phyloP scores from a whole-genome alignment of 2,888 invertebrate genomes.

The Sinopyrophorus schimmeli region DNA sequence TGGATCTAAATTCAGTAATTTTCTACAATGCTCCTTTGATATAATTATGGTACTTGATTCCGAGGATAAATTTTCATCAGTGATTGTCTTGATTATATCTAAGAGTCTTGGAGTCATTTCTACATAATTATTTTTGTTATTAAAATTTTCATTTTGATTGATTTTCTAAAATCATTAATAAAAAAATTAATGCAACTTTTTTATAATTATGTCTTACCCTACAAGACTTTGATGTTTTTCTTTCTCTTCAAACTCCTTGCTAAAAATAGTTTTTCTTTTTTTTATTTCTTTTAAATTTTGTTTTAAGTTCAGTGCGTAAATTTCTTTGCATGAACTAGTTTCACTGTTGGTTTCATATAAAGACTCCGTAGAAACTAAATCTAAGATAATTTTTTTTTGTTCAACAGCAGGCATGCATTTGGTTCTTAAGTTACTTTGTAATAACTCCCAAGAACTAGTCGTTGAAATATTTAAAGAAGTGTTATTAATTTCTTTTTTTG shows the following conservation, averaged over 20 bases:
- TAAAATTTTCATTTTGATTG: no score
- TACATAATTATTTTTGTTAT: no score
- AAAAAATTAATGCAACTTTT: slow-evolving; percentile 6
- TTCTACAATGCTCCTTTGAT: slow-evolving; percentile 34
- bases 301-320: not conserved
- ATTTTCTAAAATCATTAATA: no score
- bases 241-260: not conserved
- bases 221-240: not conserved
- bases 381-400: no score
- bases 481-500: no score
- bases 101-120: slow-evolving; percentile 31
- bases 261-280: not conserved
- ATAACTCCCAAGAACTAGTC: no score
- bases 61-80: slow-evolving; percentile 7
- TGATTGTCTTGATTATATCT: slow-evolving; percentile 26
- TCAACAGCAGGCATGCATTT: no score
- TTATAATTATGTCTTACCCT: slow-evolving; percentile 3
- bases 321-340: not conserved
- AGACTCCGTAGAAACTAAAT: no score
- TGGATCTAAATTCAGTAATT: slow-evolving; percentile 27
- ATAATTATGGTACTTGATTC: slow-evolving; percentile 18
- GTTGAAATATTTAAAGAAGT: no score
- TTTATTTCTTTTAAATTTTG: slow-evolving; percentile 3
- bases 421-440: no score
- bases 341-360: not conserved